Percentiles rank a stretch among this genome's conserved stretches.
Conservation (phyloP, 2,888 invertebrate species). For the Rhyacophila evoluta region DNA sequence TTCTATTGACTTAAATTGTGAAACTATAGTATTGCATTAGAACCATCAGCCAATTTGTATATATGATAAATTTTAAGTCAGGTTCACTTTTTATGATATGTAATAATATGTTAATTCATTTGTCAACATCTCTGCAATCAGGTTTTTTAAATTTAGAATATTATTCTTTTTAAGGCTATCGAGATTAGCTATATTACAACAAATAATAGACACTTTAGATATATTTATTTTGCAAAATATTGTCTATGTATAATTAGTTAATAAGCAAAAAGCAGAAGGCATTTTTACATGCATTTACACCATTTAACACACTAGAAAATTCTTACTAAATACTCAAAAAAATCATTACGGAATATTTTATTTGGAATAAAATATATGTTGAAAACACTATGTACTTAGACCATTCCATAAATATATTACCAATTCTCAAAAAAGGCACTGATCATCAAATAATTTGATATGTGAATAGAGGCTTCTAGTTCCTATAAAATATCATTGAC, state of each 20-base stretch:
- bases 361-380: neutral
- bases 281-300: neutral
- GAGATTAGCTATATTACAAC: too few species aligned
- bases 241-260: too few species aligned
- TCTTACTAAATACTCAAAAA: neutral
- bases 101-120: neutral
- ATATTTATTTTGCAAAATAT: too few species aligned
- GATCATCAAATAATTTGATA: conserved; percentile 2
- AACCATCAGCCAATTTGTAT: too few species aligned
- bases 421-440: neutral
- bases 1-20: too few species aligned
- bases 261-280: neutral
- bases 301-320: neutral
- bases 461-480: neutral
- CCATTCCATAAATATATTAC: neutral
- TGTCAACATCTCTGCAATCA: neutral
- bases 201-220: too few species aligned
- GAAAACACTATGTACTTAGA: neutral
- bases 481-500: neutral
- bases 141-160: neutral
- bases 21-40: too few species aligned
- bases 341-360: neutral
- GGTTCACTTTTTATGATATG: neutral
- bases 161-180: neutral
- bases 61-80: too few species aligned